Percentiles rank a stretch among this genome's conserved stretches.
These are phyloP conservation scores for Aelia acuminata DNA, from an alignment of 2,888 invertebrate species.

Conservation along the genomic window DNA sequence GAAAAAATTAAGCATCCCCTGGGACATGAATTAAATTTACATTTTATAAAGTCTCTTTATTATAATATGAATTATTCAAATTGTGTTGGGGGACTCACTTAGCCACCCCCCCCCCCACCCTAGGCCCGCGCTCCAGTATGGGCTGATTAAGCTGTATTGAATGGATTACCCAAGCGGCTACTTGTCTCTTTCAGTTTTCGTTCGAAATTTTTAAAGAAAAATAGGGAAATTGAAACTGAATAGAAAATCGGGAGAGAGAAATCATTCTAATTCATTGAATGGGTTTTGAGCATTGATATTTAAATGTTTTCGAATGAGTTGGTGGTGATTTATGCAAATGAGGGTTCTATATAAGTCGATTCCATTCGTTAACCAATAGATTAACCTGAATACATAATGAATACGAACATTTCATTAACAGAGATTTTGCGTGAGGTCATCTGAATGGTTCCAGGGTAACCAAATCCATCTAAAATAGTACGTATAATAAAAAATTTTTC, in stretches of 20 bases:
- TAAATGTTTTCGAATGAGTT: neutral
- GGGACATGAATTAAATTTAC: slow-evolving; percentile 59
- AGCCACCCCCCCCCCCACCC: neutral
- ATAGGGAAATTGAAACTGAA: slow-evolving; percentile 30
- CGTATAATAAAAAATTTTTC: too few relatives aligned
- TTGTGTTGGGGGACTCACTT: slow-evolving; percentile 55
- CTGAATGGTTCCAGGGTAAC: too few relatives aligned
- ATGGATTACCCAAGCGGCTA: slow-evolving; percentile 39
- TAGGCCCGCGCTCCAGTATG: neutral
- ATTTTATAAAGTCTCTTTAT: slow-evolving; percentile 59
- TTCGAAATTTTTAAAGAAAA: slow-evolving; percentile 3
- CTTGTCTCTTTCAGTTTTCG: neutral
- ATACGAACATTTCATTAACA: too few relatives aligned
- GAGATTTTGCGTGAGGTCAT: too few relatives aligned
- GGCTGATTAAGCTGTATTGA: slow-evolving; percentile 56
- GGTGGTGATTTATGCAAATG: neutral
- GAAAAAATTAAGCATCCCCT: slow-evolving; percentile 50
- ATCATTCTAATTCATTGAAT: neutral
- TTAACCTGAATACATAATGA: too few relatives aligned
- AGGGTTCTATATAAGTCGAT: neutral
- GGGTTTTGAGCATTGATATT: neutral
- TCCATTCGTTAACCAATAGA: too few relatives aligned
- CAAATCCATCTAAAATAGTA: too few relatives aligned
- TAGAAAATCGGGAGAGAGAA: neutral
- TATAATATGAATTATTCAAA: slow-evolving; percentile 60